Conservation (phyloP, 2,888 invertebrate species). For the Priocnemis perturbator region DNA sequence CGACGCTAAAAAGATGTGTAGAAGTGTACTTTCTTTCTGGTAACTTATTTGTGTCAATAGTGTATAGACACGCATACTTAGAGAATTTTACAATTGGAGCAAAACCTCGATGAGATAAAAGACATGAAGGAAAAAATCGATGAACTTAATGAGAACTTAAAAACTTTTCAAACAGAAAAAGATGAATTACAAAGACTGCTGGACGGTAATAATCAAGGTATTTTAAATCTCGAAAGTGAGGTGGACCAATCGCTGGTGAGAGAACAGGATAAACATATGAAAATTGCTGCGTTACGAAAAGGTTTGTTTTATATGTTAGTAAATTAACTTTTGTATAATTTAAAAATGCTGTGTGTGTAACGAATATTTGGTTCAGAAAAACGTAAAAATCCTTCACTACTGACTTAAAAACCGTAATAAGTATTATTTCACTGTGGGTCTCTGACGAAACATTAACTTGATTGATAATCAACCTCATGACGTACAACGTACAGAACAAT, state of each 20-base stretch:
- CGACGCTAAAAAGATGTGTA: too few species aligned
- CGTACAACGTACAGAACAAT: not conserved
- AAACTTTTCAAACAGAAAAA: constrained; percentile 43
- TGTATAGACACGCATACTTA: constrained; percentile 40
- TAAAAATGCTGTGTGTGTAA: too few species aligned
- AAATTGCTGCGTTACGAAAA: constrained; percentile 64
- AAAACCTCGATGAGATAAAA: too few species aligned
- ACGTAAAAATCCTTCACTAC: too few species aligned
- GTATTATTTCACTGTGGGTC: not conserved
- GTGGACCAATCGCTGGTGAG: constrained; percentile 35
- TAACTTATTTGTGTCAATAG: too few species aligned
- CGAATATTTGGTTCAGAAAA: too few species aligned
- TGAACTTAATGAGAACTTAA: constrained; percentile 40
- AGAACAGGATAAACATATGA: constrained; percentile 65
- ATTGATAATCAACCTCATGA: not conserved
- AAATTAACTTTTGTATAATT: too few species aligned
- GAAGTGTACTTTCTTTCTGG: too few species aligned
- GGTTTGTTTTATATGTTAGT: constrained; percentile 47
- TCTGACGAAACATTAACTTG: too few species aligned
- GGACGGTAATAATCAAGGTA: constrained; percentile 36
- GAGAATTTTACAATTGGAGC: constrained; percentile 41
- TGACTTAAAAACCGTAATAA: not conserved
- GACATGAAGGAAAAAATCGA: constrained; percentile 26
- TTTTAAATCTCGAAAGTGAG: constrained; percentile 32
- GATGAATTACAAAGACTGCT: constrained; percentile 28